These are phyloP conservation scores for Jaculus jaculus DNA, from an alignment of 2,113 vertebrate genomes.

Conservation along the genomic window DNA sequence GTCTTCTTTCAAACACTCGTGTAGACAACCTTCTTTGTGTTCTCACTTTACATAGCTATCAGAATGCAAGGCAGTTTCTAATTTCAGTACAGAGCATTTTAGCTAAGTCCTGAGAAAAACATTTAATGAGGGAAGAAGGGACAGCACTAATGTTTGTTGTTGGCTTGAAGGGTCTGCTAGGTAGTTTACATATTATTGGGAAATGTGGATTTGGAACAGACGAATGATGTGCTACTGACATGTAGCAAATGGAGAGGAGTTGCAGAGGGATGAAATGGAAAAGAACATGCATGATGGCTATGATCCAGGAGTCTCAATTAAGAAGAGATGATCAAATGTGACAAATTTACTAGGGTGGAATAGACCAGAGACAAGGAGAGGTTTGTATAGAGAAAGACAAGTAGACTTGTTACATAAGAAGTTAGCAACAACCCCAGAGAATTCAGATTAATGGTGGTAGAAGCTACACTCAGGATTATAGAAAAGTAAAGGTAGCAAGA, in stretches of 20 bases:
- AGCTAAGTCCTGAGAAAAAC: constrained; percentile 12
- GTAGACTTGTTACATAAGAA: neutral
- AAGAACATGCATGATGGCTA: neutral
- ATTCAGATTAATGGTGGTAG: neutral
- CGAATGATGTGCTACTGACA: neutral
- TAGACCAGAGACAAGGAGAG: neutral
- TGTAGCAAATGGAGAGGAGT: neutral
- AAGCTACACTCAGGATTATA: neutral
- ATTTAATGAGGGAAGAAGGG: neutral
- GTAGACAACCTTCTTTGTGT: neutral
- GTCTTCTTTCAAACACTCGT: neutral
- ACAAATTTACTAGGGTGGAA: neutral
- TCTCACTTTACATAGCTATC: neutral
- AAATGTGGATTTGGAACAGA: neutral
- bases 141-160: neutral
- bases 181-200: neutral
- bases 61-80: neutral
- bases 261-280: neutral
- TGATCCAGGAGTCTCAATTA: neutral
- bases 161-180: neutral
- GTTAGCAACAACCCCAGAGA: neutral
- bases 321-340: neutral
- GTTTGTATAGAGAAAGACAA: neutral
- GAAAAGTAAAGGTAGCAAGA: neutral
- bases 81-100: neutral